Base-by-base conservation (phyloP, 2,797 vertebrate species). In the Staurois parvus region DNA sequence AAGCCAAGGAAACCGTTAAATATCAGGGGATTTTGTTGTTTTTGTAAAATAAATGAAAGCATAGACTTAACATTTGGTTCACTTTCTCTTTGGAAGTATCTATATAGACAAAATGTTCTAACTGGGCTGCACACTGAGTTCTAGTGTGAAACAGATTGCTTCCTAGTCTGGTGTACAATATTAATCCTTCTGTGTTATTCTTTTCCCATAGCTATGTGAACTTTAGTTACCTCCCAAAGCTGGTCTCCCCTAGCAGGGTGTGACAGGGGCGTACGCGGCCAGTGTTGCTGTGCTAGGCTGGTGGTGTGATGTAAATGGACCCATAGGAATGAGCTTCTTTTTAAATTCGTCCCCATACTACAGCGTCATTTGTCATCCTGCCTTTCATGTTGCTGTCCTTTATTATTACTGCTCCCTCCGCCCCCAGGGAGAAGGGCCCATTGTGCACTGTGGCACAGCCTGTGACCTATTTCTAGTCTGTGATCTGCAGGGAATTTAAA, bases 391-490 rank as follows among this genome's bases (percentile, higher is more conserved):
- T 21, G 72, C n/a, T 69, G 45, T 85, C 81, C 34, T 76, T 66
- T 77, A 56, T 37, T 76, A 67, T 75, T 84, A 59, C 68, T 76
- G 42, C 68, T 78, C 48, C 74, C 74, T 48, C 29, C 19, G 17
- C 34, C 67, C 3, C 52, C 52, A 7, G 7, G 70, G 45, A 28
- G 40, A 83, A 69, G 69, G 59, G 67, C 48, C 68, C 85, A 68
- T 87, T 72, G 76, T 45, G 90, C 89, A 88, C 89, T 88, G 89
- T 89, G 89, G 91, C 92, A 91, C 92, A 92, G 89, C 66, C 89
- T 93, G 90, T 93, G 94, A 94, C 93, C 94, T 92, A 91, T 91
- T 94, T 87, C 94, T 89, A 89, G 89, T 90, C 90, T 84, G 91
- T 80, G 40, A 83, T 83, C 30, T 37, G 29, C 21, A 19, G 80